Evolutionary conservation across 1,140 invertebrate species (phyloP), one percentile per base, ranked within the genome.

Genomic region (Bombus breviceps): DNA sequence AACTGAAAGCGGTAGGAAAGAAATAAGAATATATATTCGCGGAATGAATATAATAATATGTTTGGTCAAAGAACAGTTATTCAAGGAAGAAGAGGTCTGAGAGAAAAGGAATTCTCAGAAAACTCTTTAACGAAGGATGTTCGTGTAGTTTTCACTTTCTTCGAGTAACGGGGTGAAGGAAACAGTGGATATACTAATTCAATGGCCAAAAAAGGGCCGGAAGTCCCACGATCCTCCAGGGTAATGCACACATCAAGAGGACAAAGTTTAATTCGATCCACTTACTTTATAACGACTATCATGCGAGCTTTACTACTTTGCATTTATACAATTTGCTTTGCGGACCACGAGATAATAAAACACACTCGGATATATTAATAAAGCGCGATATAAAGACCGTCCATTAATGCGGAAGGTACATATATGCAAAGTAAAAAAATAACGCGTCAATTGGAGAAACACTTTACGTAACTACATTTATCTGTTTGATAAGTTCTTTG

Each of bases 191-290:
- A 43, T 80, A 82, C 47, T 75, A 82, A 86, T 74, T 75, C 79
- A 57, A 75, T 8, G 59, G 32, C 43, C 77, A 22, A 74, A 85
- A 74, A 81, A 64, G 47, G 47, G 34, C 73, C 81, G 81, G 85
- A 86, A 86, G 37, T 83, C 85, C 39, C 85, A 83, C 85, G 81
- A 83, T 76, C 66, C 85, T 82, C 18, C 39, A 37, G 47, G 15
- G 22, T 62, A 75, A 57, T 34, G n/a, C 47, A 43, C 59, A 59
- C 71, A 57, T 47, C 37, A 34, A 86, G 57, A 41, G 68, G 77
- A 86, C 72, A 64, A 41, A 75, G 47, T 82, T 85, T 86, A 86
- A 86, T 82, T 75, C 71, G 34, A 82, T 73, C 83, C 76, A 80
- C 83, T 85, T 80, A 73, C 41, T 72, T 80, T 80, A 12, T n/a